phyloP scores from a whole-genome alignment of 2,888 invertebrate species.

The Hipparchia semele region DNA sequence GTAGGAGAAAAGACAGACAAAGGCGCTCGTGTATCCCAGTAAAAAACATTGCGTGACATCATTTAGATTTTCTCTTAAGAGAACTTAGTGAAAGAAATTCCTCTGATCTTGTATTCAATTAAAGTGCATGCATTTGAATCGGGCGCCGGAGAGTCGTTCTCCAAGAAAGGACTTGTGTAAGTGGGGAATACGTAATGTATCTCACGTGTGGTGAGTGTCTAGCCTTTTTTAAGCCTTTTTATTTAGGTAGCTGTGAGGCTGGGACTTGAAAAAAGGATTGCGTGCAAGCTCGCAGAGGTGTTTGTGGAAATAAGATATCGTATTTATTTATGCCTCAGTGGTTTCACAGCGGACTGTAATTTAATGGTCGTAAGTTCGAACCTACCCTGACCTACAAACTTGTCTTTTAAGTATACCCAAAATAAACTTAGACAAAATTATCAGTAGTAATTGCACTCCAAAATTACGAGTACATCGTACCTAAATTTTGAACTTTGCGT shows the following conservation, averaged over 20 bases:
- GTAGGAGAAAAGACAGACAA: neutral
- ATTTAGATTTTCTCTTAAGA: conserved; percentile 33
- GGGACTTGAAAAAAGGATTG: conserved; percentile 7
- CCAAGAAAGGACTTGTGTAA: conserved; percentile 38
- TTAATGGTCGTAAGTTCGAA: neutral
- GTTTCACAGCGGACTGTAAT: neutral
- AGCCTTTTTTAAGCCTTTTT: conserved; percentile 21
- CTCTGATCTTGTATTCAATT: conserved; percentile 46
- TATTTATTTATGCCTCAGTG: conserved; percentile 5
- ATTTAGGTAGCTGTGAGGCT: conserved; percentile 18
- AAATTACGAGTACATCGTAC: too few species aligned
- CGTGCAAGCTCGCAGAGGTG: conserved; percentile 7
- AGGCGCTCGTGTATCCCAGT: conserved; percentile 2
- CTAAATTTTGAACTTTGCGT: too few species aligned
- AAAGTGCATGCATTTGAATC: conserved; percentile 43
- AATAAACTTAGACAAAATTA: too few species aligned
- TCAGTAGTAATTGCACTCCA: too few species aligned
- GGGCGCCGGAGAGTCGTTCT: conserved; percentile 41
- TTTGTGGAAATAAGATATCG: conserved; percentile 12
- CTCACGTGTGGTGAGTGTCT: conserved; percentile 32
- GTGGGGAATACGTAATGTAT: conserved; percentile 36
- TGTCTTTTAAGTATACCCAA: too few species aligned
- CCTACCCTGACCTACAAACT: neutral
- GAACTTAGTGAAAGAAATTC: conserved; percentile 31
- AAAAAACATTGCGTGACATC: conserved; percentile 21